These are phyloP conservation scores for Euplagia quadripunctaria DNA, from an alignment of 2,888 invertebrate genomes.

Conservation along the genomic window DNA sequence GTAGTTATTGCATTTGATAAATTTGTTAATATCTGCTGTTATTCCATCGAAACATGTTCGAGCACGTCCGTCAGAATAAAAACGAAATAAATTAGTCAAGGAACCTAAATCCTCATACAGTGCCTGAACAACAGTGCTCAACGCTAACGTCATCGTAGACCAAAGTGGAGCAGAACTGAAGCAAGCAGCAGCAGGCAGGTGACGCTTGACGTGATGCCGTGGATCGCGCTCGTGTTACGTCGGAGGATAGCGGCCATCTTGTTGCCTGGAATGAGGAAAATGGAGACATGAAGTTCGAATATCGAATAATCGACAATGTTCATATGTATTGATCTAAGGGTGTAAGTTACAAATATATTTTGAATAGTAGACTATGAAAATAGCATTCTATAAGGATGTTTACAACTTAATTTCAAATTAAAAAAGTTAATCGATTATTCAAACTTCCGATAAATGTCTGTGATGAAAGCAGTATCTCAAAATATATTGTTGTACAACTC, in stretches of 20 bases:
- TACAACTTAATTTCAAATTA: no score
- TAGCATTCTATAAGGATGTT: no score
- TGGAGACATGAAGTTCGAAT: not conserved
- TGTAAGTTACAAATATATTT: no score
- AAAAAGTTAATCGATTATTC: no score
- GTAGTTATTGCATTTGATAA: no score
- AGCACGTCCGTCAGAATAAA: not conserved
- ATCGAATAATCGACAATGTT: no score
- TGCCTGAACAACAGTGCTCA: constrained; percentile 39
- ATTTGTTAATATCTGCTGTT: no score
- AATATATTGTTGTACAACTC: no score
- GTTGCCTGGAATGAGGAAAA: constrained; percentile 70
- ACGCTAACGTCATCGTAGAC: constrained; percentile 81
- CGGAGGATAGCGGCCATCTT: constrained; percentile 85
- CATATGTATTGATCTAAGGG: no score
- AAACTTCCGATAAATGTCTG: no score
- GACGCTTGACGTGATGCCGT: constrained; percentile 80
- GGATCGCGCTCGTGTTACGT: constrained; percentile 83
- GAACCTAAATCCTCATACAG: constrained; percentile 43
- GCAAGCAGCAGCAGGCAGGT: constrained; percentile 77
- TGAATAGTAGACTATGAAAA: no score
- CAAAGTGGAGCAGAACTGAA: constrained; percentile 75
- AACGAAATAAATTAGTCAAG: not conserved
- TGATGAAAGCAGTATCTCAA: no score
- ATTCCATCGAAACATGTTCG: not conserved